phyloP scores from a whole-genome alignment of 2,797 vertebrate genomes.

The Octomys mimax region DNA sequence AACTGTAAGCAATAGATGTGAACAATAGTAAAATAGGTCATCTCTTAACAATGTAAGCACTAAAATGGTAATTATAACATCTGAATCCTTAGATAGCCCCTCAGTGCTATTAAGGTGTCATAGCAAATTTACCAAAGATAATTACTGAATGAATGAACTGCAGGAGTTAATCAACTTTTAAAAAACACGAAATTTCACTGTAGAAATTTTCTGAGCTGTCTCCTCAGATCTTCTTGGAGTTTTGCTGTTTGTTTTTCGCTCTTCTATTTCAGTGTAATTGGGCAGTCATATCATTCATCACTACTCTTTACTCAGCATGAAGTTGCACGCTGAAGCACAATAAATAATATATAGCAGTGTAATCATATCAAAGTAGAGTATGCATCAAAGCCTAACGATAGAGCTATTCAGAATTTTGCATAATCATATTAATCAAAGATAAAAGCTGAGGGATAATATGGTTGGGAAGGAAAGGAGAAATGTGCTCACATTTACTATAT shows the following conservation, averaged over 20 bases:
- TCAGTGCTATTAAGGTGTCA: constrained; percentile 17
- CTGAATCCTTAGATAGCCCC: neutral
- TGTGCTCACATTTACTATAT: neutral
- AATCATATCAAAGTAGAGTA: constrained; percentile 64
- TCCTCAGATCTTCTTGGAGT: neutral
- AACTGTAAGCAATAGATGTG: neutral
- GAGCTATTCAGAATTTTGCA: constrained; percentile 40
- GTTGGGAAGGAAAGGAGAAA: constrained; percentile 34
- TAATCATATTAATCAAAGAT: constrained; percentile 64
- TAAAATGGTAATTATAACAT: neutral
- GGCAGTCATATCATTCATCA: constrained; percentile 20
- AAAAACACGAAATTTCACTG: neutral
- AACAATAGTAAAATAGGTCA: neutral
- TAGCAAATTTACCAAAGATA: neutral
- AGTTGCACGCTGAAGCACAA: constrained; percentile 3
- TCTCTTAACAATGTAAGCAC: neutral
- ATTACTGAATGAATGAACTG: constrained; percentile 24
- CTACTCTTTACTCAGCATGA: constrained; percentile 28
- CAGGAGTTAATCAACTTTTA: constrained; percentile 19
- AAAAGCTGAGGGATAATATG: constrained; percentile 3
- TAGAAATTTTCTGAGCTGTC: constrained; percentile 3
- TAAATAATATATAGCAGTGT: constrained; percentile 66
- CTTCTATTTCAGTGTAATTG: constrained; percentile 40
- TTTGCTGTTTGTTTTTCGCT: neutral
- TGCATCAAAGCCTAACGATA: constrained; percentile 65